phyloP scores from a whole-genome alignment of 2,888 invertebrate species.

The Caenorhabditis panamensis region DNA sequence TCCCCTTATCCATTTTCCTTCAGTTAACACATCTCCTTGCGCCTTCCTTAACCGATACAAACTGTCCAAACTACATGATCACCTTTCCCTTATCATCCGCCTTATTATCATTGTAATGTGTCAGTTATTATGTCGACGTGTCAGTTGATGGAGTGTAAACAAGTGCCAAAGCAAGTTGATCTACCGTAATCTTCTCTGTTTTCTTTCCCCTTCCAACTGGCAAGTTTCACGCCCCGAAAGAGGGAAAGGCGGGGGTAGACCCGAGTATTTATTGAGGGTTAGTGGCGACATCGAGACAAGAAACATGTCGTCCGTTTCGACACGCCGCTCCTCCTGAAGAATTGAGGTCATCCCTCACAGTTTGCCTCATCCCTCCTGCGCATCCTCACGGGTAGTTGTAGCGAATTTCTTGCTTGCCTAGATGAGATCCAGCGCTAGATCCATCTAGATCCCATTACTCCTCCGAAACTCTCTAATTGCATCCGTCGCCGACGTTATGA shows the following conservation, averaged over 20 bases:
- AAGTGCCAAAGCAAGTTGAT: slow-evolving; percentile 6
- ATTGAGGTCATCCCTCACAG: slow-evolving; percentile 50
- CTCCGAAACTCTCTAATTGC: too few species aligned
- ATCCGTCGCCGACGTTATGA: too few species aligned
- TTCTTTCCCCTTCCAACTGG: slow-evolving; percentile 2
- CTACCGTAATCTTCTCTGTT: slow-evolving; percentile 17
- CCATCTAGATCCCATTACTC: not conserved
- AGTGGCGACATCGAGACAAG: not conserved
- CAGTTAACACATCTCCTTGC: not conserved
- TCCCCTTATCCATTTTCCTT: slow-evolving; percentile 2
- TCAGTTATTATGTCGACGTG: too few species aligned
- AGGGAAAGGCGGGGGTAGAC: not conserved
- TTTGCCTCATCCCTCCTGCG: not conserved
- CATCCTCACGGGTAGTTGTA: not conserved
- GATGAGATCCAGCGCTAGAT: not conserved
- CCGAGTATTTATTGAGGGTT: slow-evolving; percentile 14
- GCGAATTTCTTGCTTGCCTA: too few species aligned
- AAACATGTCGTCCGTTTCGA: not conserved
- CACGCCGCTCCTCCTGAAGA: not conserved
- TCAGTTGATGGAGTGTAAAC: slow-evolving; percentile 38
- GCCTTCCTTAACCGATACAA: slow-evolving; percentile 14
- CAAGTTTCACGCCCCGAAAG: slow-evolving; percentile 1
- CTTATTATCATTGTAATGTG: too few species aligned
- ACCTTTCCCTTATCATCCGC: slow-evolving; percentile 9
- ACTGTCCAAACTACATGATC: slow-evolving; percentile 48